Evolutionary conservation across 2,888 invertebrate genomes (phyloP), one percentile per base, ranked within the genome.

Genomic region (Pammene aurita): DNA sequence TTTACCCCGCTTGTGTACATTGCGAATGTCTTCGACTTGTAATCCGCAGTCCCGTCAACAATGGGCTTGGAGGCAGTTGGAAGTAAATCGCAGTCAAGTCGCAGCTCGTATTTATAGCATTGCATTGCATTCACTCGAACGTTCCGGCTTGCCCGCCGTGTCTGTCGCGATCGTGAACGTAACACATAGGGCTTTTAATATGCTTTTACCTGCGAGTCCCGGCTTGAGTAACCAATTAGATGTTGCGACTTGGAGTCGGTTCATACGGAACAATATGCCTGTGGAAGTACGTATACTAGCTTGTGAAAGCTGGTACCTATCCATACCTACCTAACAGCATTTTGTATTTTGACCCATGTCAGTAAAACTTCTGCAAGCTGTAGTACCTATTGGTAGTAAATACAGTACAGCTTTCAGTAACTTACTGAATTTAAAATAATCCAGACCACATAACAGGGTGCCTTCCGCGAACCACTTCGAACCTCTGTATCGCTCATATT

Each of bases 71-170:
- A 67, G 76, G 80, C 79, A 82, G 84, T 80, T 73, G 73, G 73
- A 67, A 76, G 80, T 79, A 82, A 84, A 85, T 83, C 70, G 74
- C 75, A 75, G 70, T 70, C 73, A 71, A 75, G 75, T 72, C 72
- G 80, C 73, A 73, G 76, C 72, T 79, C 77, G 82, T 89, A 89
- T 89, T 86, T 90, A 89, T 90, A 89, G 83, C 83, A 76, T 77
- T 77, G 66, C 77, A 72, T 74, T 78, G 84, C 89, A 78, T 87
- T 90, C 88, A 85, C 89, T 86, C 79, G 84, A 85, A 81, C 79
- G 84, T 85, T 86, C 84, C 84, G 77, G 70, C 72, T 26, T 26
- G 70, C 76, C 74, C 71, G 74, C 74, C 63, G 62, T 34, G 67
- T 55, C 57, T 67, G 64, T 56, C 67, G 52, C 63, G 52, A 26